phyloP scores from a whole-genome alignment of 1,140 invertebrate genomes.

The Meloidogyne exigua region DNA sequence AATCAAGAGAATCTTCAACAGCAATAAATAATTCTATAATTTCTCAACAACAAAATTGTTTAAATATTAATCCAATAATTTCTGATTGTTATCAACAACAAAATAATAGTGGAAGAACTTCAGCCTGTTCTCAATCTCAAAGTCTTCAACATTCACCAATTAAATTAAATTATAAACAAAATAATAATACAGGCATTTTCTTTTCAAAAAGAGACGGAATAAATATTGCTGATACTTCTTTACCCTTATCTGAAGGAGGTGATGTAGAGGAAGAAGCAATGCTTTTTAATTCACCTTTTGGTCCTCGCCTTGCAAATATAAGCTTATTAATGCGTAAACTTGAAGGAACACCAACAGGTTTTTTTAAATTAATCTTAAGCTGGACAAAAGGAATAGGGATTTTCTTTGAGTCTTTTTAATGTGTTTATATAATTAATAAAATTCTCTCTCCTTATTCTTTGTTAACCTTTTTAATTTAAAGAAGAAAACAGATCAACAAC shows the following conservation, averaged over 20 bases:
- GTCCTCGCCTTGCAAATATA: slow-evolving; percentile 26
- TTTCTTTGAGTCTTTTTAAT: too few relatives aligned
- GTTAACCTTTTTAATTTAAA: background rate
- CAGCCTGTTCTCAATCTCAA: background rate
- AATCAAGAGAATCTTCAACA: slow-evolving; percentile 52
- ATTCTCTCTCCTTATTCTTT: too few relatives aligned
- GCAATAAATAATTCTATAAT: slow-evolving; percentile 14
- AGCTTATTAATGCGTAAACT: slow-evolving; percentile 29
- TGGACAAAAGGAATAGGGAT: too few relatives aligned
- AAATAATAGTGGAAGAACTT: background rate
- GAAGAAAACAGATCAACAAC: slow-evolving; percentile 16
- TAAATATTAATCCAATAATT: background rate
- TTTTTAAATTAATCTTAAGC: too few relatives aligned
- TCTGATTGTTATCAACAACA: slow-evolving; percentile 3
- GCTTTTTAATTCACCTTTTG: slow-evolving; percentile 4
- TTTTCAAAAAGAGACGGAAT: background rate
- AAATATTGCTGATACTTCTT: slow-evolving; percentile 2
- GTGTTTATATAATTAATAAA: too few relatives aligned
- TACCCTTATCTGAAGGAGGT: slow-evolving; percentile 5
- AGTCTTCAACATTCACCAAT: background rate
- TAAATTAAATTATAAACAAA: slow-evolving; percentile 1
- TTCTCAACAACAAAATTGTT: slow-evolving; percentile 13
- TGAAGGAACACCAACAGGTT: slow-evolving; percentile 4
- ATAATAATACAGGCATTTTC: background rate
- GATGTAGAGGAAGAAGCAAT: background rate